phyloP scores from a whole-genome alignment of 1,140 invertebrate genomes.

The Drosophila baimaii region DNA sequence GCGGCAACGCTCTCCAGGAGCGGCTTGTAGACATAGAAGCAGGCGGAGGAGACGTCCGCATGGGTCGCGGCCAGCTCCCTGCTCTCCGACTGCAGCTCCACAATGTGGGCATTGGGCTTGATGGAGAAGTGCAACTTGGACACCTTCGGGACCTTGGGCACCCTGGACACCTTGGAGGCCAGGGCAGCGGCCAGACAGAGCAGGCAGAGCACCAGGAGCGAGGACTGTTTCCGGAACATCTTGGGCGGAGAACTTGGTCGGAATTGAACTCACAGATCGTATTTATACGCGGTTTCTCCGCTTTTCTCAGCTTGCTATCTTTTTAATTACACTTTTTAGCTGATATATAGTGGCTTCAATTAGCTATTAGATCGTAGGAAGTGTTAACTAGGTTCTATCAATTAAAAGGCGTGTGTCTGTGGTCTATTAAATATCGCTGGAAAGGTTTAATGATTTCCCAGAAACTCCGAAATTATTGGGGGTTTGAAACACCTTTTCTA shows the following conservation, averaged over 20 bases:
- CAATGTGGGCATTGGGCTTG: constrained; percentile 23
- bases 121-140: constrained; percentile 12
- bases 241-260: not conserved
- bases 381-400: not conserved
- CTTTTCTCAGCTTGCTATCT: constrained; percentile 9
- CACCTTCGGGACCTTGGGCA: not conserved
- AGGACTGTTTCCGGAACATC: constrained; percentile 19
- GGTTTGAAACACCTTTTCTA: not conserved
- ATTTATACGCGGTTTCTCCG: constrained; percentile 11
- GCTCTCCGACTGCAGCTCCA: constrained; percentile 22
- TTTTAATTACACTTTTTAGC: constrained; percentile 22
- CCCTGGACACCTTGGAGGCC: not conserved
- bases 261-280: not conserved
- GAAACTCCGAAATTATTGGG: not conserved
- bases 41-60: constrained; percentile 13
- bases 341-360: not conserved
- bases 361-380: constrained; percentile 1
- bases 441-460: not conserved
- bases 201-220: constrained; percentile 10
- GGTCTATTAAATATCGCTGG: not conserved
- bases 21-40: constrained; percentile 44
- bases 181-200: constrained; percentile 7
- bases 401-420: not conserved
- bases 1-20: constrained; percentile 13
- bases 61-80: constrained; percentile 23